These are phyloP conservation scores for Troides helena DNA, from an alignment of 2,888 invertebrate genomes.

Conservation along the genomic window DNA sequence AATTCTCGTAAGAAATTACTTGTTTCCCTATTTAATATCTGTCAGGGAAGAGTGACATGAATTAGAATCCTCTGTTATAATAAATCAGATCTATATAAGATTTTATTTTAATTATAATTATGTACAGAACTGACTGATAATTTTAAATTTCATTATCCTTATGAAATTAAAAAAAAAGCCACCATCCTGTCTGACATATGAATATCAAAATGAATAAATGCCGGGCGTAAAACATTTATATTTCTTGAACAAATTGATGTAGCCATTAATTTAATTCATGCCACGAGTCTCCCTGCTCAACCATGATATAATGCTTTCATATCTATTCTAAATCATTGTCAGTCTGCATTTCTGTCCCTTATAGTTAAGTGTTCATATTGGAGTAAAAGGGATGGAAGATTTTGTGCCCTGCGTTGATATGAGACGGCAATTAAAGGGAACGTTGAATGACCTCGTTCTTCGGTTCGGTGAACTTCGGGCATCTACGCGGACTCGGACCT, in stretches of 20 bases:
- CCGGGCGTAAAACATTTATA: slow-evolving; percentile 26
- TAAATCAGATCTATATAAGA: too few species aligned
- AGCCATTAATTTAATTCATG: slow-evolving; percentile 66
- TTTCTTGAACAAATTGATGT: slow-evolving; percentile 35
- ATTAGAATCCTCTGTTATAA: too few species aligned
- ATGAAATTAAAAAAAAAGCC: not conserved
- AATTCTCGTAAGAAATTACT: not conserved
- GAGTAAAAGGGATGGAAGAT: slow-evolving; percentile 51
- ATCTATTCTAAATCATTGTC: slow-evolving; percentile 64
- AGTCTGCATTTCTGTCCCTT: slow-evolving; percentile 53
- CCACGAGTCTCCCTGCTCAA: slow-evolving; percentile 44
- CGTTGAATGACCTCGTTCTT: slow-evolving; percentile 66
- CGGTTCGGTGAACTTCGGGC: slow-evolving; percentile 55
- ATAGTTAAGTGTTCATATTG: slow-evolving; percentile 58
- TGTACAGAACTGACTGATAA: too few species aligned
- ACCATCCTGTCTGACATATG: slow-evolving; percentile 7
- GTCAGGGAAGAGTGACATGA: not conserved
- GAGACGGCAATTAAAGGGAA: slow-evolving; percentile 64
- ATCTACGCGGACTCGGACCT: slow-evolving; percentile 58
- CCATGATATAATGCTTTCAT: slow-evolving; percentile 50
- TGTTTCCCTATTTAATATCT: not conserved
- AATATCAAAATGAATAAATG: slow-evolving; percentile 21
- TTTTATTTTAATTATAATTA: not conserved
- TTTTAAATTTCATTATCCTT: not conserved
- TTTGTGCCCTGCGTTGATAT: slow-evolving; percentile 51